Evolutionary conservation across 2,888 invertebrate species (phyloP), one percentile per base, ranked within the genome.

Genomic region (Parnassius glacialis): DNA sequence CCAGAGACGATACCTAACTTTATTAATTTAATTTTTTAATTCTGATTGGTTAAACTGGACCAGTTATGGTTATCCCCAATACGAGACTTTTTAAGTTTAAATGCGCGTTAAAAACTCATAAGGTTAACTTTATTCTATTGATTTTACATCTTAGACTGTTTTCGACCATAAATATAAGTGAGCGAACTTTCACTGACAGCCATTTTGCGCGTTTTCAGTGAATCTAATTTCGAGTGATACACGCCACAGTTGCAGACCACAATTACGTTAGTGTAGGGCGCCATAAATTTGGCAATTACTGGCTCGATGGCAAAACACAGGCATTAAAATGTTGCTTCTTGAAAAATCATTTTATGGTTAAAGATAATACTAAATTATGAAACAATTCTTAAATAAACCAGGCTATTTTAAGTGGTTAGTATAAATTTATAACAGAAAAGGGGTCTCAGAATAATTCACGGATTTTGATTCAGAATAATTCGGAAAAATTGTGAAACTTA

Each of bases 281-380:
- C 83, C 80, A 88, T 90, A 90, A 90, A 90, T 90, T 90, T 84
- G 85, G 81, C 87, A 90, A 90, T 90, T 90, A 90, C 87, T 78
- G 74, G 65, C 80, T 75, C 76, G 78, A 85, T 87, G 80, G 83
- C 78, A 83, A 83, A 81, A 80, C 77, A 78, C 73, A 72, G 60
- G 68, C 65, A 67, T 64, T 87, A 90, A 85, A 79, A 87, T 86
- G 85, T 62, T 68, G 78, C 72, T 66, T 59, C 20, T 12, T 51
- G 10, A 11, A 42, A 34, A 43, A 41, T 52, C 13, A n/a, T 54
- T 20, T 20, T 20, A 20, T 20, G 20, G 20, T 20, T 20, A 20
- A 20, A 20, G 20, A 20, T 20, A 20, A n/a, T 20, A 20, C 20
- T 20, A 2, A 20, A 57, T 20, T 57, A 47, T 13, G n/a, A 45